Evolutionary conservation across 2,113 vertebrate genomes (phyloP).

Genomic region (Oostethus manadensis): DNA sequence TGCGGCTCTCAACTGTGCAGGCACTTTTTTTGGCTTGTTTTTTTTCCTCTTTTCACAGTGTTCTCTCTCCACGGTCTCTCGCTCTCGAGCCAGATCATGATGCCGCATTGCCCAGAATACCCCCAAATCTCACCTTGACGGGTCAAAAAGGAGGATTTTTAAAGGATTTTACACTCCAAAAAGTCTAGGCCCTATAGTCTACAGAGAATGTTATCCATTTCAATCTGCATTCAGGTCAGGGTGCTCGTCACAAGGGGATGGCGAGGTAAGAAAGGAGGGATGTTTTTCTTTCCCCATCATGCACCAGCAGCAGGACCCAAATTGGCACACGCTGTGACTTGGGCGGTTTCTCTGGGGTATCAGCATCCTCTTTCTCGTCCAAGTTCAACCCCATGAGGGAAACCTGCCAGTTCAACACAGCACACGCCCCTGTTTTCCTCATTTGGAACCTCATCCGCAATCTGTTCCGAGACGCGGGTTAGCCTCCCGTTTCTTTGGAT

Average conservation of each 20-base stretch:
- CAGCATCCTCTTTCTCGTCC: slow-evolving; percentile 53
- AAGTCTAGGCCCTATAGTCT: slow-evolving; percentile 39
- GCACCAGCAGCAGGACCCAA: slow-evolving; percentile 66
- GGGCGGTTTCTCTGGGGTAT: slow-evolving; percentile 63
- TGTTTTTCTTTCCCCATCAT: slow-evolving; percentile 70
- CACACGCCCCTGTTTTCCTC: slow-evolving; percentile 31
- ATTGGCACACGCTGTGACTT: slow-evolving; percentile 61
- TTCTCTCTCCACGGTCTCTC: slow-evolving; percentile 28
- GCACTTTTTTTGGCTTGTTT: slow-evolving; percentile 56
- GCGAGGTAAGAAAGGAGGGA: slow-evolving; percentile 33
- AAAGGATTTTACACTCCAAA: slow-evolving; percentile 45
- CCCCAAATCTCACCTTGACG: slow-evolving; percentile 53
- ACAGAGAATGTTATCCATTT: slow-evolving; percentile 46
- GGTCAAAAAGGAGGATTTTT: slow-evolving; percentile 23
- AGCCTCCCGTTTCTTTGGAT: background rate
- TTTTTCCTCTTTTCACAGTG: slow-evolving; percentile 30
- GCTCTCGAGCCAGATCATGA: slow-evolving; percentile 35
- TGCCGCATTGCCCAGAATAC: slow-evolving; percentile 25
- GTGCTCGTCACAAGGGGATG: slow-evolving; percentile 43
- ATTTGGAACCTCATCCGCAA: background rate
- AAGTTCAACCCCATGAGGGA: slow-evolving; percentile 23
- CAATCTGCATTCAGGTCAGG: slow-evolving; percentile 73
- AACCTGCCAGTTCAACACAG: slow-evolving; percentile 19
- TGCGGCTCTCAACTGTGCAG: slow-evolving; percentile 65
- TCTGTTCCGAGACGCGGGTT: background rate